Percentiles rank a stretch among this genome's conserved stretches.
These are phyloP conservation scores for Athene cunicularia DNA, from an alignment of 2,113 vertebrate genomes.

Conservation along the genomic window DNA sequence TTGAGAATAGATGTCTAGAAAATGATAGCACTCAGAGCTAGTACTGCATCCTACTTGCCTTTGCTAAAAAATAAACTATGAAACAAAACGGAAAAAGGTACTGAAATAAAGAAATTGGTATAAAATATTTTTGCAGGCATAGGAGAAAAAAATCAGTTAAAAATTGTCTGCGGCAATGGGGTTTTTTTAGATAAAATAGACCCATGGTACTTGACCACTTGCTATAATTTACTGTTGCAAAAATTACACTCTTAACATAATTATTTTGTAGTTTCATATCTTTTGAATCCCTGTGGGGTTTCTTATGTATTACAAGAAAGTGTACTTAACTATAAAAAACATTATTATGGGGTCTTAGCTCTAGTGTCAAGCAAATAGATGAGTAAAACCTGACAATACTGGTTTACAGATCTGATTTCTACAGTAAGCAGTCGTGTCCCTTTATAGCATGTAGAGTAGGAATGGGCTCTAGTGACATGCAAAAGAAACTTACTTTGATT, in stretches of 20 bases:
- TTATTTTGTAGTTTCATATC: background rate
- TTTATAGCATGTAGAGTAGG: background rate
- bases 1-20: background rate
- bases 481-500: constrained; percentile 29
- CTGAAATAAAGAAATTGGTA: background rate
- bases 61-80: background rate
- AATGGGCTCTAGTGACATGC: constrained; percentile 14
- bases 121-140: background rate
- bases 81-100: background rate
- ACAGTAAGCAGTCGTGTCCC: background rate
- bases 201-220: background rate
- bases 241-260: background rate
- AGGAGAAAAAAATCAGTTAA: background rate
- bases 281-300: background rate
- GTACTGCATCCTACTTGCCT: background rate
- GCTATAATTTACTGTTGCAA: background rate
- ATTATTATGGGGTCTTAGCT: background rate
- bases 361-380: background rate
- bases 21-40: background rate
- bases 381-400: background rate
- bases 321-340: background rate
- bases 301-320: background rate
- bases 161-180: background rate
- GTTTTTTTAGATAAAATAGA: background rate
- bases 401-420: background rate